Evolutionary conservation across 2,113 vertebrate species (phyloP), one percentile per base, ranked within the genome.

Genomic region (Sceloporus undulatus): DNA sequence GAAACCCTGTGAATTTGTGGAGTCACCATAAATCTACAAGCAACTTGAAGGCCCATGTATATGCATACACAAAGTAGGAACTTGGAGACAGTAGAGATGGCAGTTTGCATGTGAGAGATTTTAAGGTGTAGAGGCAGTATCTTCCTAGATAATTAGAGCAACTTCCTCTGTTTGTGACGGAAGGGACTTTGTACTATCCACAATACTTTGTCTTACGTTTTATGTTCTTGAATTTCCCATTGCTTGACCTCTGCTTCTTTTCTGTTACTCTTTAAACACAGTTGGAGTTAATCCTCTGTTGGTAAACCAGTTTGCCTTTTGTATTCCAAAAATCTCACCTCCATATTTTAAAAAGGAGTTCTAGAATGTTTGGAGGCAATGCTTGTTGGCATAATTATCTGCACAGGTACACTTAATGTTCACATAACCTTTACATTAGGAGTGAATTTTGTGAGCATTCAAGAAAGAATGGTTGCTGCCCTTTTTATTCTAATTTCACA

Each of bases 81-180:
- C 59, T 62, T 3, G 59, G 59, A 40, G 2, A 38, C 27, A 9
- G 34, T 38, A 82, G 11, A n/a, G 25, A 82, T 66, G 34, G 59
- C 13, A 34, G 21, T 38, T 65, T 34, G 34, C 2, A 65, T 40
- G 48, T 48, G 7, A 48, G 48, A 48, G 5, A 3, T 68, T 83
- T 5, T 0, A 74, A 76, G 87, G 29, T 5, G 10, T 87, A 86
- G 84, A 62, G 78, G 88, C 83, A 0, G 0, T 82, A 13, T 84
- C 88, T 90, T 91, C 90, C 94, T 89, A 92, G 93, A 87, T 88
- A 21, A 82, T 85, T 88, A 87, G 95, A 94, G 87, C 94, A 95
- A 94, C 40, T 38, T 83, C 68, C 65, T 2, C 87, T 1, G 56
- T 21, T 86, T 86, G 75, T 0, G 75, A 75, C 82, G 65, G 1